Percentiles rank a stretch among this genome's conserved stretches.
phyloP scores from a whole-genome alignment of 2,113 vertebrate genomes.

The Nibea albiflora region DNA sequence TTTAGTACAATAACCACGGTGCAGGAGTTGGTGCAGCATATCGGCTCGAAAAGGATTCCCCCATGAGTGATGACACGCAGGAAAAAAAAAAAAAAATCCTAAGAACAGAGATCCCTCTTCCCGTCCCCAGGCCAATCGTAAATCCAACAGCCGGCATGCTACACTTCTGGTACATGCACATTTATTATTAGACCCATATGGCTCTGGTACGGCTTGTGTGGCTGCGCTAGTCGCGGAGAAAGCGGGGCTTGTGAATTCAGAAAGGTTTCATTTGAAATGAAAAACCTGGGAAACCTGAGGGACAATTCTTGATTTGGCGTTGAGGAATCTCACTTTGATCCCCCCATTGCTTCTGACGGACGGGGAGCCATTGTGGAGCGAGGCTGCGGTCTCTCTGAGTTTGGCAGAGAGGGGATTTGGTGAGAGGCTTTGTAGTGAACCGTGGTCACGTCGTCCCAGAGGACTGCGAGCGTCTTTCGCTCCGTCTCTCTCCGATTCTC shows the following conservation, averaged over 20 bases:
- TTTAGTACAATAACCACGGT: constrained; percentile 5
- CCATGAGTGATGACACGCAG: constrained; percentile 4
- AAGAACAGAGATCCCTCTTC: constrained; percentile 28
- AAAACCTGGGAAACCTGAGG: constrained; percentile 36
- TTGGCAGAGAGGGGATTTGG: constrained; percentile 37
- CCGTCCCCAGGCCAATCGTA: constrained; percentile 24
- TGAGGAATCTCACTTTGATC: constrained; percentile 58
- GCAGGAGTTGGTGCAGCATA: neutral
- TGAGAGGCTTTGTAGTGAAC: constrained; percentile 45
- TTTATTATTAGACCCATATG: constrained; percentile 17
- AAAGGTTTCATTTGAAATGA: constrained; percentile 50
- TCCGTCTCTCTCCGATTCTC: neutral
- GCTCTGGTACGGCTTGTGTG: constrained; percentile 23
- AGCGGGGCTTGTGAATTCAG: neutral
- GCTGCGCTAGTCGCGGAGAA: neutral
- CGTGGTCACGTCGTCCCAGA: constrained; percentile 26
- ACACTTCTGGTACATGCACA: constrained; percentile 16
- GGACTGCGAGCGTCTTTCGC: constrained; percentile 2
- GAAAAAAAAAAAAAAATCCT: constrained; percentile 9
- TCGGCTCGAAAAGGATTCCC: neutral
- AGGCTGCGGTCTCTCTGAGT: constrained; percentile 27
- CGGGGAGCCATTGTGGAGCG: constrained; percentile 36
- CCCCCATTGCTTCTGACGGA: constrained; percentile 34
- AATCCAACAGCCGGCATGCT: constrained; percentile 27
- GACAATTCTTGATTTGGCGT: constrained; percentile 41